These are phyloP conservation scores for Paelopatides confundens DNA, from an alignment of 53 echinoderm and acorn worm species.

Conservation along the genomic window DNA sequence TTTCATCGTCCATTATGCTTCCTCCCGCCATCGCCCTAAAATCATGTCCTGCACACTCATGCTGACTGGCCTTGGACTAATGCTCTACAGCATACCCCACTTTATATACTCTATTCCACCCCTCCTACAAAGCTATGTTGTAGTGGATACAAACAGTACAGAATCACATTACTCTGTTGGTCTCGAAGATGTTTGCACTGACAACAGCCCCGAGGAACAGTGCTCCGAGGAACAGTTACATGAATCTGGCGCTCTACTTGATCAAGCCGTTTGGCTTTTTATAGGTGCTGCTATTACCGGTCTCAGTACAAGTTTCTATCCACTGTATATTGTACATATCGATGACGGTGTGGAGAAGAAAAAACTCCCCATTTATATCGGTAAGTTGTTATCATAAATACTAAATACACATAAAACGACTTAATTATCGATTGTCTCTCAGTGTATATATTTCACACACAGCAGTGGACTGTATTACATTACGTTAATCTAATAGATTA, in stretches of 20 bases:
- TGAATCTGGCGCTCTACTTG: conserved; percentile 66
- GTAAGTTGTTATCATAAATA: conserved; percentile 6
- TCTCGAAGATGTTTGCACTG: neutral
- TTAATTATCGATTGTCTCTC: too few species aligned
- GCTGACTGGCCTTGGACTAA: conserved; percentile 70
- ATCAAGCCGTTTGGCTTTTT: conserved; percentile 74
- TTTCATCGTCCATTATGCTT: conserved; percentile 88
- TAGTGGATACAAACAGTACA: neutral
- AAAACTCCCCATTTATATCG: conserved; percentile 31
- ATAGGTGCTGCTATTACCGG: conserved; percentile 68
- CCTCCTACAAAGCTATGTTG: neutral
- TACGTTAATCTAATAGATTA: too few species aligned
- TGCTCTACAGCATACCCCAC: conserved; percentile 82
- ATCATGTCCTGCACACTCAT: conserved; percentile 54
- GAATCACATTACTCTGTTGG: neutral
- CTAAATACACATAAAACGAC: too few species aligned
- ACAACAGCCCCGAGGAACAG: neutral
- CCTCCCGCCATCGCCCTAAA: conserved; percentile 82
- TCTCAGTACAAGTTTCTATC: conserved; percentile 60
- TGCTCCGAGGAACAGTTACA: conserved; percentile 53
- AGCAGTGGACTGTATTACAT: too few species aligned
- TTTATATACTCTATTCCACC: conserved; percentile 72
- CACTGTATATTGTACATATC: conserved; percentile 78
- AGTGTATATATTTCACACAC: too few species aligned
- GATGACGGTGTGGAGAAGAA: conserved; percentile 80